Evolutionary conservation across 2,888 invertebrate species (phyloP).

Genomic region (Pollenia griseotomentosa): DNA sequence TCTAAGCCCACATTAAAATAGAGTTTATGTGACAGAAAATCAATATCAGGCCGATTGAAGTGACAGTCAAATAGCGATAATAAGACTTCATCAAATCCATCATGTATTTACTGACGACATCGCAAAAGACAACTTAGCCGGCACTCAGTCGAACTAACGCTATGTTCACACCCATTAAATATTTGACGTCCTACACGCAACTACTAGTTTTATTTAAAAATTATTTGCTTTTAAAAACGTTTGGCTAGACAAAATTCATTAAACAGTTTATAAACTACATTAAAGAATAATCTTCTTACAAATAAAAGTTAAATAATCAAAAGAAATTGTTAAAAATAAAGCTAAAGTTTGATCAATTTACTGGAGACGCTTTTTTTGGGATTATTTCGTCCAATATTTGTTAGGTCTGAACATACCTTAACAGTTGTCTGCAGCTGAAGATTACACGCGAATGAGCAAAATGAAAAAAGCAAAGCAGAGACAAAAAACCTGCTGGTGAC

Average conservation of each 20-base stretch:
- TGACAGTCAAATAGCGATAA: constrained; percentile 46
- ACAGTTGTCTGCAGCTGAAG: constrained; percentile 42
- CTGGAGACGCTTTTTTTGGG: too few species aligned
- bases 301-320: too few species aligned
- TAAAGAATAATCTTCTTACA: too few species aligned
- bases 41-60: constrained; percentile 23
- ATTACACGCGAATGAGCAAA: constrained; percentile 48
- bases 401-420: background rate
- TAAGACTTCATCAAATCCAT: constrained; percentile 78
- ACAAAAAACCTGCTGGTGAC: constrained; percentile 28
- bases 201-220: too few species aligned
- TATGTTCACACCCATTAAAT: too few species aligned
- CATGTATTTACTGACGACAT: constrained; percentile 80
- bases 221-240: too few species aligned
- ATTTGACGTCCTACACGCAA: too few species aligned
- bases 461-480: background rate
- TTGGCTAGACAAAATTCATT: too few species aligned
- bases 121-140: constrained; percentile 59
- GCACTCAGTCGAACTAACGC: constrained; percentile 21
- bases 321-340: too few species aligned
- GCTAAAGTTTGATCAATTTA: too few species aligned
- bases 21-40: constrained; percentile 34
- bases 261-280: too few species aligned
- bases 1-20: constrained; percentile 26
- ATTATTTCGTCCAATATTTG: too few species aligned